Conservation (phyloP, 2,113 vertebrate genomes). For the Myotis brandtii region DNA sequence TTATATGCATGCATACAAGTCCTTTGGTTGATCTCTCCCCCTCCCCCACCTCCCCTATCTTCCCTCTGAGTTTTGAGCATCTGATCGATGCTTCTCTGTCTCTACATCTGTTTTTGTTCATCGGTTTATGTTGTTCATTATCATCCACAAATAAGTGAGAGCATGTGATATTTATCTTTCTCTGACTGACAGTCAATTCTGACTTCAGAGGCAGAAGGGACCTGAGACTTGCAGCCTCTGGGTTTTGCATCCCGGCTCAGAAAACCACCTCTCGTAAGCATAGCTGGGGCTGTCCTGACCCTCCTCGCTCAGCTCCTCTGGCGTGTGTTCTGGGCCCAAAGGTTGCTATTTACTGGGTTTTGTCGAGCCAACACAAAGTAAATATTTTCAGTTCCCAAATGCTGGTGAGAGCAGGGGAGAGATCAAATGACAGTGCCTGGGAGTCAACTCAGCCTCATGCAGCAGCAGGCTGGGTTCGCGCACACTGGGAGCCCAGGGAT, state of each 20-base stretch:
- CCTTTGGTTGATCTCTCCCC: too few relatives aligned
- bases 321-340: neutral
- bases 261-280: neutral
- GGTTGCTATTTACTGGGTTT: conserved; percentile 48
- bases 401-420: neutral
- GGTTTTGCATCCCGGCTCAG: neutral
- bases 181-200: neutral
- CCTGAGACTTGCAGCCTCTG: neutral
- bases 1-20: too few relatives aligned
- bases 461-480: neutral
- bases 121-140: too few relatives aligned
- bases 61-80: too few relatives aligned
- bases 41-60: too few relatives aligned
- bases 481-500: fast-evolving
- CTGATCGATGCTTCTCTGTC: too few relatives aligned
- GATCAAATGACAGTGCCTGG: conserved; percentile 20
- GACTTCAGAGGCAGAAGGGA: conserved; percentile 4
- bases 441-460: neutral
- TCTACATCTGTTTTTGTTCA: too few relatives aligned
- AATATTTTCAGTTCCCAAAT: conserved; percentile 57
- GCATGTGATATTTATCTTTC: too few relatives aligned
- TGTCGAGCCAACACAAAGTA: conserved; percentile 65
- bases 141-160: too few relatives aligned
- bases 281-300: neutral
- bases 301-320: neutral